A percentile compares a stretch with the other conserved stretches of the same genome.
phyloP scores from a whole-genome alignment of 2,888 invertebrate genomes.

The Coelinius sp. region DNA sequence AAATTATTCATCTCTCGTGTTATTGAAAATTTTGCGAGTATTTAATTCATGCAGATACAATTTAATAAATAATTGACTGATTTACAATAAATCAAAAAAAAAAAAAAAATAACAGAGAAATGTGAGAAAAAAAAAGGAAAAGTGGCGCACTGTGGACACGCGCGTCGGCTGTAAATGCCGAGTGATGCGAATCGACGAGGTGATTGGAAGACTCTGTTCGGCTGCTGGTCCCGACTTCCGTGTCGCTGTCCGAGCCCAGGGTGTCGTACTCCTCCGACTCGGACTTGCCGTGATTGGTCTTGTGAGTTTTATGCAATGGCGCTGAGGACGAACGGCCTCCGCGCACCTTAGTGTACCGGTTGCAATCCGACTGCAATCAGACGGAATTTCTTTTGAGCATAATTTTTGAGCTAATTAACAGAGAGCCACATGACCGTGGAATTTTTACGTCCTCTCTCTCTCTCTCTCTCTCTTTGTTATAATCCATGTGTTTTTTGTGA shows the following conservation, averaged over 20 bases:
- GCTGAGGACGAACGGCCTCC: slow-evolving; percentile 70
- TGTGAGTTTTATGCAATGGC: slow-evolving; percentile 70
- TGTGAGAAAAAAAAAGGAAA: slow-evolving; percentile 35
- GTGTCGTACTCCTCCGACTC: slow-evolving; percentile 76
- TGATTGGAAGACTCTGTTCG: slow-evolving; percentile 72
- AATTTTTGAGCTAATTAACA: slow-evolving; percentile 33
- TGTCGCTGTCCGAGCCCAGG: slow-evolving; percentile 74
- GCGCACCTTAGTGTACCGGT: slow-evolving; percentile 71
- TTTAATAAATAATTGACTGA: neutral
- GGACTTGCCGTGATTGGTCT: slow-evolving; percentile 89
- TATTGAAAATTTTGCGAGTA: neutral
- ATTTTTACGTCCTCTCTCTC: slow-evolving; percentile 25
- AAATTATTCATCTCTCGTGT: neutral
- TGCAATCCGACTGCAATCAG: slow-evolving; percentile 72
- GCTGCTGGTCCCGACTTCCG: slow-evolving; percentile 72
- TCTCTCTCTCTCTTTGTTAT: slow-evolving; percentile 20
- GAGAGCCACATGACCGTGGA: slow-evolving; percentile 20
- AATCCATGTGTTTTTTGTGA: slow-evolving; percentile 27
- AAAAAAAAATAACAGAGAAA: slow-evolving; percentile 25
- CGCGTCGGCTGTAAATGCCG: slow-evolving; percentile 69
- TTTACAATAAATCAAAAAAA: neutral
- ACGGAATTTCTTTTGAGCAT: slow-evolving; percentile 60
- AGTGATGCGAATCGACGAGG: slow-evolving; percentile 70
- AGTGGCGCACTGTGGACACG: slow-evolving; percentile 70
- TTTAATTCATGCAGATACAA: neutral